These are phyloP conservation scores for Andrena flavipes DNA, from an alignment of 2,888 invertebrate species.

Conservation along the genomic window DNA sequence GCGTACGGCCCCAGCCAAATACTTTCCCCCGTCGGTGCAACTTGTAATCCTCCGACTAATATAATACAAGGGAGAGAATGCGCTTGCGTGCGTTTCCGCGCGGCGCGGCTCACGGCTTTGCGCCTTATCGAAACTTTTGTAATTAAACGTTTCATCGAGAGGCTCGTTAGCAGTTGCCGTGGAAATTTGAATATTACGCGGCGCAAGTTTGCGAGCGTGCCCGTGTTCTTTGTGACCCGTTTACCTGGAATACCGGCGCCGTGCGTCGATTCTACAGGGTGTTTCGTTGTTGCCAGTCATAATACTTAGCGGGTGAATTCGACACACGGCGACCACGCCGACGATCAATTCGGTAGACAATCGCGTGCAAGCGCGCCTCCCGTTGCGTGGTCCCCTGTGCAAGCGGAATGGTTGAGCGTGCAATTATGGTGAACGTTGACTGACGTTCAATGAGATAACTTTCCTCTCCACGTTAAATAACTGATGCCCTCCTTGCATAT, in stretches of 20 bases:
- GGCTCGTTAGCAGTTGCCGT: background rate
- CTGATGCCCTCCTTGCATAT: constrained; percentile 27
- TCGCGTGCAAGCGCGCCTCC: constrained; percentile 17
- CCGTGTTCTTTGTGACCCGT: constrained; percentile 35
- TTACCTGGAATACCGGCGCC: constrained; percentile 40
- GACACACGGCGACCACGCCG: constrained; percentile 13
- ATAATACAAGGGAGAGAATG: constrained; percentile 10
- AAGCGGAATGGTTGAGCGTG: constrained; percentile 19
- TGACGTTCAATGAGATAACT: constrained; percentile 38
- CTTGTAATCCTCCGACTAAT: background rate
- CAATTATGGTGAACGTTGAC: constrained; percentile 52
- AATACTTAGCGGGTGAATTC: constrained; percentile 30
- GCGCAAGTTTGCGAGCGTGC: background rate
- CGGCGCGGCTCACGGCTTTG: background rate
- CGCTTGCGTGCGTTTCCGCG: background rate
- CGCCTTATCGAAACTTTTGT: constrained; percentile 27
- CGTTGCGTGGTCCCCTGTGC: constrained; percentile 25
- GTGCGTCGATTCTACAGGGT: constrained; percentile 49
- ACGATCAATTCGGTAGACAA: constrained; percentile 47
- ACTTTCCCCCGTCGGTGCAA: background rate
- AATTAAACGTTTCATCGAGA: constrained; percentile 16
- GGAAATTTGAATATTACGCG: background rate
- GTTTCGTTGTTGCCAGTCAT: background rate
- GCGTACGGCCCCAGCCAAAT: constrained; percentile 1
- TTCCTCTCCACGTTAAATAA: constrained; percentile 32